Conservation (phyloP, 2,888 invertebrate species). For the Urechis unicinctus region DNA sequence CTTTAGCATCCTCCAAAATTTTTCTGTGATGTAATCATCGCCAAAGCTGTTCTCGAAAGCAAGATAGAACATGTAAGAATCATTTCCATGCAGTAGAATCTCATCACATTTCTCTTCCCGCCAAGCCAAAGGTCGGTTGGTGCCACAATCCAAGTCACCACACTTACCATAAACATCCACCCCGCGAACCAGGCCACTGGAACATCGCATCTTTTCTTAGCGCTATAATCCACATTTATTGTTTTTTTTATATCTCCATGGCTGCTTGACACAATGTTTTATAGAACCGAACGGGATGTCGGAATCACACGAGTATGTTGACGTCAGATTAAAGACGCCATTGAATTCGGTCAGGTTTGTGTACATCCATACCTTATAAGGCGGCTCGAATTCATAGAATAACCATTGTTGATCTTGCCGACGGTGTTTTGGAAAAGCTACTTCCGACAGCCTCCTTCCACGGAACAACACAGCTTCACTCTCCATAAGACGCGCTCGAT, state of each 20-base stretch:
- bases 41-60: conserved; percentile 6
- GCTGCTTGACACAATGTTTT: too few relatives aligned
- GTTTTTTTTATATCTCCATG: not conserved
- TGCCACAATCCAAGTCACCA: not conserved
- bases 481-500: not conserved
- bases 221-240: not conserved
- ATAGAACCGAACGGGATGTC: not conserved
- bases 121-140: not conserved
- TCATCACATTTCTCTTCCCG: not conserved
- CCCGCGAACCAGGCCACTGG: not conserved
- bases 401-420: not conserved
- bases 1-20: not conserved
- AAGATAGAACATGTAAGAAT: conserved; percentile 3
- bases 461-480: not conserved
- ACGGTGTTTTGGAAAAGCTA: not conserved
- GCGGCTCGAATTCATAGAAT: not conserved
- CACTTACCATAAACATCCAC: not conserved
- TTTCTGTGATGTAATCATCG: conserved; percentile 7
- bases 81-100: not conserved
- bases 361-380: not conserved
- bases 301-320: not conserved
- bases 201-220: not conserved
- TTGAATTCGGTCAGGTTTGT: not conserved
- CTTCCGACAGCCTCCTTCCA: not conserved
- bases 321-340: not conserved